Base-by-base conservation (phyloP, 2,113 vertebrate species). In the Sorex araneus region DNA sequence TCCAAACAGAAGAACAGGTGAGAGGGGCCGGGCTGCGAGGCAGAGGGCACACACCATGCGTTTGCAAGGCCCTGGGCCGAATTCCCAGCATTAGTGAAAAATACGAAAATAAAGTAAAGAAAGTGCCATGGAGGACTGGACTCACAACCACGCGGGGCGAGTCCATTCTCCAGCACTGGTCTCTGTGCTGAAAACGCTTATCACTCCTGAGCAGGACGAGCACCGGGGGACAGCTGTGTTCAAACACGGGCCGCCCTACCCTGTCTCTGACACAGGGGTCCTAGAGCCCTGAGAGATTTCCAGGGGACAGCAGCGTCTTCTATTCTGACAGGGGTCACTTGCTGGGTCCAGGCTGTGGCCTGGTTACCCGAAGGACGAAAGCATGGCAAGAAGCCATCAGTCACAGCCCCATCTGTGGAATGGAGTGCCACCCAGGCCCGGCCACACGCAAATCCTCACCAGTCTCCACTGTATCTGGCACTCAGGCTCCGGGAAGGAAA, bases 1-100 rank as follows among this genome's bases (percentile, higher is more conserved):
- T 23, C 28, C 10, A 69, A 45, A 8, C 0, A 0, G 28, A 18
- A 0, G 2, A 7, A 34, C 3, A n/a, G 40, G 36, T 6, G 30
- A 12, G 30, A 16, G 0, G 1, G 0, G 40, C 40, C 19, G 6
- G 21, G 57, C 57, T 60, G 57, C 23, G 57, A 4, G 19, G 57
- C 57, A 60, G 57, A 60, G 21, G 6, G 4, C 57, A 60, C 18
- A 19, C 57, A 60, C 2, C 18, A 13, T 21, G 19, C 57, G 21
- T 60, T 2, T 19, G 19, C 15, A 13, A 60, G 18, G 57, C 57
- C 18, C 57, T 60, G 54, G 57, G 18, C 57, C 23, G 8, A 60
- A 60, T 60, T 60, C 18, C 57, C 57, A 60, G 57, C 57, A 60
- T 19, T 23, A 60, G 18, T 60, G 57, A 60, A 60, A 60, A 60